Evolutionary conservation across 2,797 vertebrate genomes (phyloP).

Genomic region (Podarcis siculus): DNA sequence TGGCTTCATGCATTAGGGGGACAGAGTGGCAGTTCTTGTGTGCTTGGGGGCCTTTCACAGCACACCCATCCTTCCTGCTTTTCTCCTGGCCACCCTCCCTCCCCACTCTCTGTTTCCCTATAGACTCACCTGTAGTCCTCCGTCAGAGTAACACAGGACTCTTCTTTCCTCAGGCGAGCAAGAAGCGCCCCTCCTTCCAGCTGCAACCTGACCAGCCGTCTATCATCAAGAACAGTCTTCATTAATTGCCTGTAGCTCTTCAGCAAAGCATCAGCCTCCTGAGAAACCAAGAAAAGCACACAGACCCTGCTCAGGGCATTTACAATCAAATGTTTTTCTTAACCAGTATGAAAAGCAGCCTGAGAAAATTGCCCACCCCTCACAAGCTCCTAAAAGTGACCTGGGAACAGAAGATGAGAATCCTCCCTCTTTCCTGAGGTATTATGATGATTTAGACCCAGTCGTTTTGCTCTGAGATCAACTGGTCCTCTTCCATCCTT

Average conservation of each 20-base stretch:
- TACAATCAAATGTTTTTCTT: neutral
- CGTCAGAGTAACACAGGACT: constrained; percentile 74
- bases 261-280: constrained; percentile 85
- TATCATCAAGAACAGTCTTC: constrained; percentile 84
- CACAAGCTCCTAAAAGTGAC: neutral
- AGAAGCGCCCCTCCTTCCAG: constrained; percentile 86
- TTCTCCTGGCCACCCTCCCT: neutral
- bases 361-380: neutral
- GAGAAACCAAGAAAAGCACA: constrained; percentile 9
- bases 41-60: neutral
- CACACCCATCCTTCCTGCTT: neutral
- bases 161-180: constrained; percentile 86
- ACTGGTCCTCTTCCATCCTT: neutral
- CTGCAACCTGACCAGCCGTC: constrained; percentile 85
- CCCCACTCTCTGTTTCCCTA: neutral
- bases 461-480: neutral
- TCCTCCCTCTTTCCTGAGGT: neutral
- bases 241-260: constrained; percentile 81
- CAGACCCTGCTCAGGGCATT: neutral
- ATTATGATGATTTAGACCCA: neutral
- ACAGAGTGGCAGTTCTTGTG: neutral
- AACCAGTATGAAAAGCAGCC: neutral
- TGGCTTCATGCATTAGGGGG: no score
- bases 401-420: neutral
- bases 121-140: constrained; percentile 83